phyloP scores from a whole-genome alignment of 2,888 invertebrate species.

The Volucella inanis region DNA sequence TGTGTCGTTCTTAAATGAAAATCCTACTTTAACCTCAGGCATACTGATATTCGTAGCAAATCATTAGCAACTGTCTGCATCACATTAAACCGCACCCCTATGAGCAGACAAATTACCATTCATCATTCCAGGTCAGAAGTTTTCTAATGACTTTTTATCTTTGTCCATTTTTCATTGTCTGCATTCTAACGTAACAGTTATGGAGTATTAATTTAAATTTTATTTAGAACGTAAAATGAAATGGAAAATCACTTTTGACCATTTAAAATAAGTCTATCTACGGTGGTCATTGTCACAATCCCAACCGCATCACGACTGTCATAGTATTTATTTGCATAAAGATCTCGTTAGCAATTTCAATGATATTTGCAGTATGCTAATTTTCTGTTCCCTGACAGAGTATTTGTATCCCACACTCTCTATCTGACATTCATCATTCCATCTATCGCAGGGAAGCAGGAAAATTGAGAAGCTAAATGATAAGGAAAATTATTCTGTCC shows the following conservation, averaged over 20 bases:
- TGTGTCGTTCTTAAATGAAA: too few species aligned
- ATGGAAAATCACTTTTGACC: slow-evolving; percentile 62
- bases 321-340: slow-evolving; percentile 71
- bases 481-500: slow-evolving; percentile 70
- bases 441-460: slow-evolving; percentile 38
- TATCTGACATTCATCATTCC: not conserved
- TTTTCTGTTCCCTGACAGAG: slow-evolving; percentile 36
- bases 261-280: not conserved
- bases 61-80: too few species aligned
- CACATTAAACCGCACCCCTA: too few species aligned
- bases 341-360: slow-evolving; percentile 72
- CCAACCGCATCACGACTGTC: slow-evolving; percentile 36
- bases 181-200: slow-evolving; percentile 15
- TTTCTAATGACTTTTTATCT: slow-evolving; percentile 62
- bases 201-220: slow-evolving; percentile 62
- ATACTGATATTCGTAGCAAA: too few species aligned
- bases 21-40: too few species aligned
- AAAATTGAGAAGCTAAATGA: slow-evolving; percentile 70
- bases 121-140: slow-evolving; percentile 53
- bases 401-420: not conserved
- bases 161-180: slow-evolving; percentile 36
- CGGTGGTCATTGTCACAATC: not conserved
- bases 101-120: slow-evolving; percentile 49
- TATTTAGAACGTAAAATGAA: slow-evolving; percentile 52
- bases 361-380: slow-evolving; percentile 74